Base-by-base conservation (phyloP, 2,113 vertebrate genomes). In the Sinocyclocheilus anshuiensis region DNA sequence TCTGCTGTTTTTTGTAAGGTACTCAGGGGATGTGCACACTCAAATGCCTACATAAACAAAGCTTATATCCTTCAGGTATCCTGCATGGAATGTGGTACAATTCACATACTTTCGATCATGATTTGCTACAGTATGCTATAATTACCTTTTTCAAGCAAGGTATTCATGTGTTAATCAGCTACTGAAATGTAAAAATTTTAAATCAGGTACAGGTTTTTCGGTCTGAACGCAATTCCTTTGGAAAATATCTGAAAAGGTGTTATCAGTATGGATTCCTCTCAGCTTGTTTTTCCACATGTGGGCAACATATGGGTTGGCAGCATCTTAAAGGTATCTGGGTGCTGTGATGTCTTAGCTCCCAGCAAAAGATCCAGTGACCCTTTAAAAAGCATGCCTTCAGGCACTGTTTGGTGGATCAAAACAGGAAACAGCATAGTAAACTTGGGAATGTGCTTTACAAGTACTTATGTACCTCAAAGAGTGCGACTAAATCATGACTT, bases 371-470 rank as follows among this genome's bases (percentile, higher is more conserved):
- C 11, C 80, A 26, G 45, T 36, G 29, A 55, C n/a, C 24, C 55
- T 76, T 75, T 84, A 79, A 87, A 87, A 76, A 59, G 29, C 26
- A 57, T 24, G 33, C 57, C 50, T 84, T 24, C 8, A 42, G 65
- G 82, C 39, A 22, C 48, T n/a, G 3, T 79, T 89, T 83, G 39
- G 72, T 74, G 45, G 24, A 16, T 69, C 65, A 55, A 79, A 87
- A 18, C 77, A 85, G 86, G 78, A 85, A 84, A 69, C 81, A 89
- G 78, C 65, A 78, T 87, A 63, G 81, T 78, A 85, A 78, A 76
- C 55, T 81, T 79, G 42, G 36, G 53, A 84, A 82, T 86, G 61
- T 39, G 77, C 53, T 84, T 84, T 77, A 82, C 36, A 77, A 72
- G 48, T 50, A 36, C 80, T 82, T 74, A 6, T 77, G 45, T 29